Evolutionary conservation across 2,888 invertebrate species (phyloP).

Genomic region (Acleris laterana): DNA sequence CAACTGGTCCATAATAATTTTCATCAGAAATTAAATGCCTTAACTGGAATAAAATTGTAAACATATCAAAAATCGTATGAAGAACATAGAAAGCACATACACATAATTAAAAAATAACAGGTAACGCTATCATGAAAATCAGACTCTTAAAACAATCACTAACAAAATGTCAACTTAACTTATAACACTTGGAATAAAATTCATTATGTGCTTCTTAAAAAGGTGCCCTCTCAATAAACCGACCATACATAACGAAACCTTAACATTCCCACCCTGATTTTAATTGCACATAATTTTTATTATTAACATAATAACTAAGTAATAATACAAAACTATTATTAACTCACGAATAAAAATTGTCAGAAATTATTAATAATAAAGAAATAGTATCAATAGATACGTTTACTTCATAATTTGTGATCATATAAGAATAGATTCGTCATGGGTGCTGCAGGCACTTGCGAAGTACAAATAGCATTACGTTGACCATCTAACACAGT

Average conservation of each 20-base stretch:
- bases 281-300: constrained; percentile 51
- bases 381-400: constrained; percentile 36
- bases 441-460: constrained; percentile 52
- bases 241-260: constrained; percentile 49
- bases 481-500: constrained; percentile 38
- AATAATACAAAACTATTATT: constrained; percentile 45
- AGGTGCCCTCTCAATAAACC: constrained; percentile 57
- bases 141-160: constrained; percentile 73
- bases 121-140: constrained; percentile 72
- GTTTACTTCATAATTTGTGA: constrained; percentile 46
- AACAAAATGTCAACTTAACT: constrained; percentile 68
- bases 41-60: constrained; percentile 44
- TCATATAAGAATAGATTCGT: constrained; percentile 46
- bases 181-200: constrained; percentile 61
- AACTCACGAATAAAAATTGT: constrained; percentile 38
- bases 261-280: constrained; percentile 50
- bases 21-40: constrained; percentile 50
- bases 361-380: constrained; percentile 21
- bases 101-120: constrained; percentile 65
- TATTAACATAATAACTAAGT: constrained; percentile 40
- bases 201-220: constrained; percentile 66
- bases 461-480: constrained; percentile 39
- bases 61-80: constrained; percentile 41
- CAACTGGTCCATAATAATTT: no score
- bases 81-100: constrained; percentile 41